Evolutionary conservation across 2,888 invertebrate species (phyloP).

Genomic region (Hanleya hanleyi): DNA sequence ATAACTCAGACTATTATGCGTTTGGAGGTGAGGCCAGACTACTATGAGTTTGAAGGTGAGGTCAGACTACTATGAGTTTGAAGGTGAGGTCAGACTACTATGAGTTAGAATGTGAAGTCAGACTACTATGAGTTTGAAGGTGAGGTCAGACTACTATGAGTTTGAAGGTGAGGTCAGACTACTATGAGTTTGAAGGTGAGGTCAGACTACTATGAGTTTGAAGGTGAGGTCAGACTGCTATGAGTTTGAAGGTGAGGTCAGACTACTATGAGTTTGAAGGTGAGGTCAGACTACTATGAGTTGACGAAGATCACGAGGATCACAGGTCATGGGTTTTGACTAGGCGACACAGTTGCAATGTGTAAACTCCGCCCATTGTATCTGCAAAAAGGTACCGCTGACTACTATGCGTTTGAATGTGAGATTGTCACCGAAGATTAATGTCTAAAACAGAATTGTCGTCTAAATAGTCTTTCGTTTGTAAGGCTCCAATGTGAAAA

Average conservation of each 20-base stretch:
- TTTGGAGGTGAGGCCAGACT: neutral
- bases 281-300: neutral
- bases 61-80: conserved; percentile 9
- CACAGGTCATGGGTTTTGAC: neutral
- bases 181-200: conserved; percentile 10
- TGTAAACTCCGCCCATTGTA: neutral
- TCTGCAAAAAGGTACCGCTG: neutral
- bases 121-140: neutral
- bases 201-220: conserved; percentile 11
- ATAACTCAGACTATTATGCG: conserved; percentile 5
- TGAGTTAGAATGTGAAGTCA: neutral
- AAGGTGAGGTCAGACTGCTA: neutral
- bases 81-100: conserved; percentile 3
- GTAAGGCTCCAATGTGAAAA: neutral
- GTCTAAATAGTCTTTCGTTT: neutral
- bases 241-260: neutral
- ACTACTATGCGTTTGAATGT: conserved; percentile 11
- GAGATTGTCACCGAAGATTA: neutral
- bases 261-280: conserved; percentile 13
- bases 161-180: neutral
- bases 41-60: neutral
- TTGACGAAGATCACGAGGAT: neutral
- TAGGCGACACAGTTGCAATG: neutral
- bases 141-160: neutral
- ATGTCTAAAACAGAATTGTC: neutral